A percentile compares a stretch with the other conserved stretches of the same genome.
Conservation (phyloP, 2,888 invertebrate species). For the Limnephilus rhombicus region DNA sequence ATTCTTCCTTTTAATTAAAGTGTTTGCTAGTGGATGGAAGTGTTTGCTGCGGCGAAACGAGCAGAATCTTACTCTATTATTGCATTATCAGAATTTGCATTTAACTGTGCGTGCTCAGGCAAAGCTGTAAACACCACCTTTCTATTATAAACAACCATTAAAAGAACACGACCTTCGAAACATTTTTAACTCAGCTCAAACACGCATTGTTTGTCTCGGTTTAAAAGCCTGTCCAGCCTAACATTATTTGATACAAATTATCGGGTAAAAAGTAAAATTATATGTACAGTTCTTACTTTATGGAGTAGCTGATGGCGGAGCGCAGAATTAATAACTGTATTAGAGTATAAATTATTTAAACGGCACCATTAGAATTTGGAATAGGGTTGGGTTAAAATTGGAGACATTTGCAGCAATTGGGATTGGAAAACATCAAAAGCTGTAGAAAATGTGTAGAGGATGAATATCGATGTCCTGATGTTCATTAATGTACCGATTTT, state of each 20-base stretch:
- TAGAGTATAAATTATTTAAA: too few relatives aligned
- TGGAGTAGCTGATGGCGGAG: too few relatives aligned
- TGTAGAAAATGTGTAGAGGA: too few relatives aligned
- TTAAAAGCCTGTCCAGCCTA: not conserved
- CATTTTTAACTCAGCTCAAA: not conserved
- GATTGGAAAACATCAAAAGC: too few relatives aligned
- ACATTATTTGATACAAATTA: not conserved
- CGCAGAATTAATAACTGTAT: too few relatives aligned
- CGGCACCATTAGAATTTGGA: too few relatives aligned
- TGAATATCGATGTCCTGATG: too few relatives aligned
- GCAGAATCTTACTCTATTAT: not conserved
- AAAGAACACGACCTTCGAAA: not conserved
- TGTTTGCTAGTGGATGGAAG: too few relatives aligned
- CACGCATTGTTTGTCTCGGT: conserved; percentile 15
- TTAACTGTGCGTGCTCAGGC: conserved; percentile 29
- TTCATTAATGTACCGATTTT: too few relatives aligned
- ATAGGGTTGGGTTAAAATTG: too few relatives aligned
- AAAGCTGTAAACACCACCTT: conserved; percentile 19
- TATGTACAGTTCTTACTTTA: not conserved
- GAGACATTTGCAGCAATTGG: too few relatives aligned
- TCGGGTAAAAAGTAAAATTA: not conserved
- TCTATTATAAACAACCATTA: not conserved
- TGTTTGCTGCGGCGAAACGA: not conserved
- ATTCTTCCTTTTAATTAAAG: too few relatives aligned
- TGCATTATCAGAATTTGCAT: conserved; percentile 17